Base-by-base conservation (phyloP, 2,797 vertebrate genomes). In the Atherinosoma microstoma region DNA sequence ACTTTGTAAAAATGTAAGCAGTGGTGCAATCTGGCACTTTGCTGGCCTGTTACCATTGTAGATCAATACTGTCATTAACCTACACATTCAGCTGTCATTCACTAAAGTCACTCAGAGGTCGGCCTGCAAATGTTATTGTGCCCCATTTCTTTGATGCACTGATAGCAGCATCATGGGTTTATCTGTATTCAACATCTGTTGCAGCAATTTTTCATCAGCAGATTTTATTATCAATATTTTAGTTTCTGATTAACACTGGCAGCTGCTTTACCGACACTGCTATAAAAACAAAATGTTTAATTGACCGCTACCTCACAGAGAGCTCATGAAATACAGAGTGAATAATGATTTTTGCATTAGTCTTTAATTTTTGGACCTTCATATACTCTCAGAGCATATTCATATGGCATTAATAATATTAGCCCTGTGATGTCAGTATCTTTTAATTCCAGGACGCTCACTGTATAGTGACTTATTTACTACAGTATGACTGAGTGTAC, bases 81-180 rank as follows among this genome's bases (percentile, higher is more conserved):
- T 11, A 60, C 47, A 58, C 13, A 53, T 9, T 27, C 70, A 60
- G 11, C 7, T 56, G 53, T 30, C 53, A 56, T 30, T 30, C 53
- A 56, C 27, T 6, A 15, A 29, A 56, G 53, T 29, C 27, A 56
- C 13, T 34, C 16, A 53, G 56, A 74, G 6, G 38, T 56, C 74
- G 59, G 53, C 27, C 36, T 38, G 38, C 42, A 22, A 57, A 66
- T 49, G 10, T 80, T 64, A 42, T 64, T 38, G 16, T 60, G 30
- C 57, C 22, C 70, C 13, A 47, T 77, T 84, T 76, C n/a, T 45
- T 20, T 49, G 51, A 72, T 81, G 61, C 73, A 72, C 1, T 73
- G 5, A 67, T 49, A 59, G 65, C 47, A 67, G 2, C 11, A 16
- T 47, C 30, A 40, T 69, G n/a, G 15, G 29, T 60, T 64, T 69